Evolutionary conservation across 1,140 invertebrate species (phyloP), one percentile per base, ranked within the genome.

Genomic region (Micrasema minimum): DNA sequence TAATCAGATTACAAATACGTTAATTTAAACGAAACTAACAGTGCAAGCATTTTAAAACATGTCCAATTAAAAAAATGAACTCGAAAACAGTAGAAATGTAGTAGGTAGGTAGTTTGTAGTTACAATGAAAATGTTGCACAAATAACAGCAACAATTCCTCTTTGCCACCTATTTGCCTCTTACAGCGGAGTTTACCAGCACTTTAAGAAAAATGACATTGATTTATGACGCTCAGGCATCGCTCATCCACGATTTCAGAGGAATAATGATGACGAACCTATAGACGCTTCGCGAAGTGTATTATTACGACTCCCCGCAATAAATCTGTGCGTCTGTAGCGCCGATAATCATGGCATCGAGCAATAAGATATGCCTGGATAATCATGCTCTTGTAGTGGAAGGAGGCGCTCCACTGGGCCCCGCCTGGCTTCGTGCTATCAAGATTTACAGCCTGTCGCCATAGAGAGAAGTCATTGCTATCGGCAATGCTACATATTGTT

Each of bases 291-390:
- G 55, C 50, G 50, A 31, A 38, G 55, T 23, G 18, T 41, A 59
- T 38, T 38, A 38, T 38, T 59, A 59, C 14, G 14, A 20, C 55
- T 20, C 55, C 6, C 50, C n/a, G 26, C 26, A n/a, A 55, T 55
- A 31, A 55, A 55, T 55, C 51, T 14, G 55, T 18, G 16, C 35
- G 35, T 59, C 55, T 59, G 55, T 20, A 41, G 12, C 37, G 55
- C 55, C 55, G 55, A 59, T 59, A 59, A 59, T 41, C 55, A 59
- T 23, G 51, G 51, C 51, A 55, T 31, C 14, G 26, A 43, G 55
- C 55, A 59, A 59, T 59, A 59, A 59, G 55, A 59, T 41, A 41
- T 41, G 55, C 35, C 37, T 22, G 55, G 37, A n/a, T 59, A 59
- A 59, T 59, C 55, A 23, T 38, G 16, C 38, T 18, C 55, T 55